Base-by-base conservation (phyloP, 2,113 vertebrate genomes). In the Prionailurus bengalensis region DNA sequence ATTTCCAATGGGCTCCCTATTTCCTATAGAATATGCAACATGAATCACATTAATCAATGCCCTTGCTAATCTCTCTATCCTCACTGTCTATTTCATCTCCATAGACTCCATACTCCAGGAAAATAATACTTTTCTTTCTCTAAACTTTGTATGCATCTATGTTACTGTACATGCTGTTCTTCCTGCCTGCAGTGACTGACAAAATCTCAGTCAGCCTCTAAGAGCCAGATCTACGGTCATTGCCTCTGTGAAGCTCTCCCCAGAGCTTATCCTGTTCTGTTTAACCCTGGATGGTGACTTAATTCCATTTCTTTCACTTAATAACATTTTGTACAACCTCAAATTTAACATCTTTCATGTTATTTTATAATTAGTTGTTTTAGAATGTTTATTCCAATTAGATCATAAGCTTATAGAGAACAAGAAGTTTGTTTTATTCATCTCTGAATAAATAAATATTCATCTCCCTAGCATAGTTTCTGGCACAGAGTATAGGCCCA, bases 331-430 rank as follows among this genome's bases (percentile, higher is more conserved):
- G 5, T 14, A 82, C 42, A 73, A 91, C 39, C n/a, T 4, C 45
- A 78, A 68, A 61, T 92, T 95, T 79, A 91, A 70, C 12, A 12
- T 61, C 12, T 88, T 95, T 81, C 65, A 29, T 83, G 7, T 36
- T 90, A 73, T 93, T 96, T 80, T 82, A 80, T 92, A 71, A 33
- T 73, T 76, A 70, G 7, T 91, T 90, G 74, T 76, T 96, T 92
- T 84, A 4, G 27, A 88, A 8, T 84, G 14, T 36, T 90, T 93
- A 74, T 94, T 12, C 12, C 78, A 94, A 85, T 81, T 92, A 93
- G 36, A 82, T 73, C 21, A 29, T 70, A 96, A 92, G 70, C 23
- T 93, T 53, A 70, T 14, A 84, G 81, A 89, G 45, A 95, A 19
- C 55, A 96, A 19, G 66, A 93, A 89, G 39, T 71, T 84, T 83